Base-by-base conservation (phyloP, 1,140 invertebrate genomes). In the Trichoplusia ni region DNA sequence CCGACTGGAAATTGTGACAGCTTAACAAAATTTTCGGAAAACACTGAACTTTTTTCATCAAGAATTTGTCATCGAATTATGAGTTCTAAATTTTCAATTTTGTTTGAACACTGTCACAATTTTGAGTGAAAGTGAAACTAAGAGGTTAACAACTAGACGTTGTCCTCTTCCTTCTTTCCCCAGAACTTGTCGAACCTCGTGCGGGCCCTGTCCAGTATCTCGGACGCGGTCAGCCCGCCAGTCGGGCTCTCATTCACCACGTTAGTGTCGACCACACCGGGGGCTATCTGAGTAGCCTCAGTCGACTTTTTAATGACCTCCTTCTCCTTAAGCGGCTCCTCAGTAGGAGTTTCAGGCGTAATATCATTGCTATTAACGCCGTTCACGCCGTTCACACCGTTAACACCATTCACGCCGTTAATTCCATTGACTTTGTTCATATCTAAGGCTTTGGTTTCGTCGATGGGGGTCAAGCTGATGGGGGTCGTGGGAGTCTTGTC, bases 161-260 rank as follows among this genome's bases (percentile, higher is more conserved):
- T 86, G 65, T 91, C 90, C 75, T 91, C 82, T 53, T 91, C 90
- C 47, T 91, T 91, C 58, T 91, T 91, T 42, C 95, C 95, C 96
- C 96, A 97, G 87, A 97, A 97, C 75, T 96, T 94, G 89, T 97
- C 95, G 75, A 96, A 96, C 61, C 96, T 93, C 82, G 94, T 95
- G 60, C 95, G 93, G 65, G 96, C 96, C 74, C 95, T 94, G 78
- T 97, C 95, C 18, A 97, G 90, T 18, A 96, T 95, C 73, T 97
- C 95, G 14, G 94, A 94, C 3, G 96, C 95, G 71, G 87, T 85
- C 14, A 90, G 75, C 0, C 83, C 86, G 0, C 82, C 82, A 2
- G 75, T 73, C 5, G 82, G 67, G 4, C 76, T 59, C 11, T 89
- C 82, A 54, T 89, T 86, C n/a, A 91, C 87, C 9, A 91, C 86